Evolutionary conservation across 2,113 vertebrate genomes (phyloP).

Genomic region (Perognathus longimembris): DNA sequence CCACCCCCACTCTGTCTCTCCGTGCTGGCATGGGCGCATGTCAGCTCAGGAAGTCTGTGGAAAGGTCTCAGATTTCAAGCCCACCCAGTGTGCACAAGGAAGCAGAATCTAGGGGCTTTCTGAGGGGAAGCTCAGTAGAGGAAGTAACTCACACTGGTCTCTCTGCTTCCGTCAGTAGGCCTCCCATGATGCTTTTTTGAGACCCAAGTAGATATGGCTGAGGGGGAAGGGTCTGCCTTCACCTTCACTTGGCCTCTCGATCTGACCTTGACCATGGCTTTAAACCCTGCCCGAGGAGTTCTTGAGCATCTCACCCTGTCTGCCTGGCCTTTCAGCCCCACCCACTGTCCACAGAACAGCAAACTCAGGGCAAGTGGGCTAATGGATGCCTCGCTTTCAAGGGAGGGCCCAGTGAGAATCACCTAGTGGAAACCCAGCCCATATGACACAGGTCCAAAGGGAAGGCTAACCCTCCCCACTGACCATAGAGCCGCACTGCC

Average conservation of each 20-base stretch:
- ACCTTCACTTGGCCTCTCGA: too few relatives aligned
- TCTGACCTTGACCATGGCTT: neutral
- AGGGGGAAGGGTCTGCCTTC: neutral
- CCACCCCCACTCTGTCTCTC: neutral
- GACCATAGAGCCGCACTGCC: rapidly evolving
- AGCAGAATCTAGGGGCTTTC: neutral
- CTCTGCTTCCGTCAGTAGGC: too few relatives aligned
- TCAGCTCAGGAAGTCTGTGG: neutral
- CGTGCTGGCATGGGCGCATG: too few relatives aligned
- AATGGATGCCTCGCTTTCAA: neutral
- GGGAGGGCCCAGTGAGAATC: neutral
- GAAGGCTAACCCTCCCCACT: rapidly evolving
- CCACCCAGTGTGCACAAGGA: rapidly evolving
- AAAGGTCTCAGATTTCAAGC: neutral
- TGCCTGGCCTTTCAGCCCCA: neutral
- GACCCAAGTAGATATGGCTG: neutral
- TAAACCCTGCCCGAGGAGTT: neutral
- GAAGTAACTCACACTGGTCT: neutral
- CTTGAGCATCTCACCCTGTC: neutral
- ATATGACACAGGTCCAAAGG: neutral
- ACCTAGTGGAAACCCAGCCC: neutral
- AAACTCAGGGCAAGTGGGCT: neutral
- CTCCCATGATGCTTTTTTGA: neutral
- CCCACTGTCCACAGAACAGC: neutral
- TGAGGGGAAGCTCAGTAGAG: neutral